Conservation (phyloP, 64 coral and sea anemone genomes). For the Porites lutea region DNA sequence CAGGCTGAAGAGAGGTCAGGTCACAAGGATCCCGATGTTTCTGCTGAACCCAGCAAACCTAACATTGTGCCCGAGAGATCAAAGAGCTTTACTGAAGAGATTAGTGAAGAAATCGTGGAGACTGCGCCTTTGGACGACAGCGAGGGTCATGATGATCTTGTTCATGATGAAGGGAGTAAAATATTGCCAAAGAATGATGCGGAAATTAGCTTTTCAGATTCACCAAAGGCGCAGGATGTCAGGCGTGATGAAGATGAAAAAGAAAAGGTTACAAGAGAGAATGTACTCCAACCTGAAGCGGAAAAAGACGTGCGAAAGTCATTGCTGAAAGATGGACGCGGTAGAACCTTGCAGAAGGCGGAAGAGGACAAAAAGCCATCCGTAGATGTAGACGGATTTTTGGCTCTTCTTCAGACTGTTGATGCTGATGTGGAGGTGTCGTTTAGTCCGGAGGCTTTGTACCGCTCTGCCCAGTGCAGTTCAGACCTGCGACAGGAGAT, state of each 20-base stretch:
- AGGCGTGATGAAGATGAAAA: neutral
- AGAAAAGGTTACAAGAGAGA: neutral
- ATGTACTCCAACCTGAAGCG: neutral
- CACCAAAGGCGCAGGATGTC: neutral
- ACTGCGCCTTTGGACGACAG: neutral
- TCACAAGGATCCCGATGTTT: neutral
- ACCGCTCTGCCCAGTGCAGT: conserved; percentile 75
- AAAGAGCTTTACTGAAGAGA: conserved; percentile 18
- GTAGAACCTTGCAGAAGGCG: neutral
- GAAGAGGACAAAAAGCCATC: conserved; percentile 17
- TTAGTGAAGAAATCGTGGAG: conserved; percentile 24
- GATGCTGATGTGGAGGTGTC: conserved; percentile 91
- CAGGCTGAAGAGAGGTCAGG: neutral
- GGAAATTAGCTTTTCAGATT: neutral
- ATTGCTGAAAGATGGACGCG: neutral
- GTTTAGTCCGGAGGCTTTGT: conserved; percentile 88
- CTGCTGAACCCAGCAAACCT: conserved; percentile 5
- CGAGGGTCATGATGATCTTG: neutral
- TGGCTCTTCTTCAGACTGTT: conserved; percentile 64
- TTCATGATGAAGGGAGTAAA: neutral
- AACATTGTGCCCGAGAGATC: neutral
- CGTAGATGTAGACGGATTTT: conserved; percentile 53
- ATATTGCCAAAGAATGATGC: neutral
- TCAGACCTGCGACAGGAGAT: conserved; percentile 81
- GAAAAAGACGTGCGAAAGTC: neutral